These are phyloP conservation scores for Drosophila falleni DNA, from an alignment of 2,888 invertebrate species.

Conservation along the genomic window DNA sequence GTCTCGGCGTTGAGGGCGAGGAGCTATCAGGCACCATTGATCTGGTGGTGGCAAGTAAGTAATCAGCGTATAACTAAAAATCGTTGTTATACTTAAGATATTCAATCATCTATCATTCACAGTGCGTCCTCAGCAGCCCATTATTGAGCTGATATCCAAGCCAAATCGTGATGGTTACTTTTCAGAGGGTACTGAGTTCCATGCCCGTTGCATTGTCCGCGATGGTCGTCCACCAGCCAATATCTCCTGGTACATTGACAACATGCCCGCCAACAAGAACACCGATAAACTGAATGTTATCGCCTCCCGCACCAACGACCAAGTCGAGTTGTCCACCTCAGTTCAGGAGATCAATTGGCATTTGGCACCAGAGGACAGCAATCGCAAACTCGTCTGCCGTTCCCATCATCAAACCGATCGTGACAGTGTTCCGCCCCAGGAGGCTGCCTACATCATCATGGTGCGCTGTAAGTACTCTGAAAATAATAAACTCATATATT, in stretches of 20 bases:
- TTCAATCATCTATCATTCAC: neutral
- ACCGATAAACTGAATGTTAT: slow-evolving; percentile 86
- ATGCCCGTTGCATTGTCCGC: slow-evolving; percentile 89
- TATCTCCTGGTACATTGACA: slow-evolving; percentile 90
- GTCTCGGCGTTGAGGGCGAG: slow-evolving; percentile 87
- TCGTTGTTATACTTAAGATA: neutral
- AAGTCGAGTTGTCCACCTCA: slow-evolving; percentile 88
- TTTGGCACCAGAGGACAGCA: slow-evolving; percentile 89
- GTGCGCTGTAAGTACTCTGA: slow-evolving; percentile 87
- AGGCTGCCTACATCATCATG: slow-evolving; percentile 84
- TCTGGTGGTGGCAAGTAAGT: slow-evolving; percentile 91
- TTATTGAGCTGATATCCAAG: slow-evolving; percentile 76
- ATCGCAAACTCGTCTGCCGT: slow-evolving; percentile 88
- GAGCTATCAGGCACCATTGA: slow-evolving; percentile 88
- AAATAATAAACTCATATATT: too few species aligned
- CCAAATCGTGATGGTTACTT: slow-evolving; percentile 81
- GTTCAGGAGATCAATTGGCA: slow-evolving; percentile 89
- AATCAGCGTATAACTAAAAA: neutral
- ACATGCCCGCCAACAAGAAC: slow-evolving; percentile 88
- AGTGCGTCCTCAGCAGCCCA: slow-evolving; percentile 84
- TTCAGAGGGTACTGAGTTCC: slow-evolving; percentile 87
- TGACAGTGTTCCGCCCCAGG: slow-evolving; percentile 81
- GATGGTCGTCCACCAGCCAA: slow-evolving; percentile 91
- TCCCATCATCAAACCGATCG: slow-evolving; percentile 87
- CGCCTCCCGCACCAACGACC: slow-evolving; percentile 85